These are phyloP conservation scores for Stratiomys singularior DNA, from an alignment of 2,888 invertebrate genomes.

Conservation along the genomic window DNA sequence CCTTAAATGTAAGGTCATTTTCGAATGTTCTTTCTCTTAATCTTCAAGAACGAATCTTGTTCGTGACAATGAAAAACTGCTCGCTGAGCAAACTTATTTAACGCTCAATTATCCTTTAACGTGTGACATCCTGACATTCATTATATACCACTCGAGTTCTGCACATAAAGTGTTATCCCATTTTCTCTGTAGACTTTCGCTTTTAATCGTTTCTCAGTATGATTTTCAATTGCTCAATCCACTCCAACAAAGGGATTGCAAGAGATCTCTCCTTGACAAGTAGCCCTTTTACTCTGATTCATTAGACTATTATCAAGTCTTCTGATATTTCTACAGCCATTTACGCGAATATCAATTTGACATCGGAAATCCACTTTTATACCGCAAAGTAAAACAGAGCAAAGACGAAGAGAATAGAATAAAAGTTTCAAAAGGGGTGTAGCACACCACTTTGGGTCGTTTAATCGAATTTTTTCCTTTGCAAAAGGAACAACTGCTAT, in stretches of 20 bases:
- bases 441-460: too few species aligned
- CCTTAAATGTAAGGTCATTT: background rate
- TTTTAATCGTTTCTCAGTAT: background rate
- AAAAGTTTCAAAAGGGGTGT: too few species aligned
- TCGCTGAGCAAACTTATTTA: background rate
- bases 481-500: too few species aligned
- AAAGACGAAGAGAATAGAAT: too few species aligned
- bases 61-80: background rate
- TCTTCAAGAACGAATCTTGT: background rate
- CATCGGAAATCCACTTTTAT: background rate
- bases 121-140: background rate
- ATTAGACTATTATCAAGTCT: background rate
- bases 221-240: background rate
- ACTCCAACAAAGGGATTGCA: background rate
- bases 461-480: too few species aligned
- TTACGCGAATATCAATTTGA: background rate
- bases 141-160: background rate
- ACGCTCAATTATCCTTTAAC: too few species aligned
- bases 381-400: too few species aligned
- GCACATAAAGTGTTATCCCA: background rate
- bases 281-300: background rate
- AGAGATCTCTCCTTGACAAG: background rate
- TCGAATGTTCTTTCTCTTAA: background rate
- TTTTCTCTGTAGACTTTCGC: background rate
- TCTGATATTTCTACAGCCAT: background rate